Base-by-base conservation (phyloP, 2,797 vertebrate species). In the Anguilla pacifica region DNA sequence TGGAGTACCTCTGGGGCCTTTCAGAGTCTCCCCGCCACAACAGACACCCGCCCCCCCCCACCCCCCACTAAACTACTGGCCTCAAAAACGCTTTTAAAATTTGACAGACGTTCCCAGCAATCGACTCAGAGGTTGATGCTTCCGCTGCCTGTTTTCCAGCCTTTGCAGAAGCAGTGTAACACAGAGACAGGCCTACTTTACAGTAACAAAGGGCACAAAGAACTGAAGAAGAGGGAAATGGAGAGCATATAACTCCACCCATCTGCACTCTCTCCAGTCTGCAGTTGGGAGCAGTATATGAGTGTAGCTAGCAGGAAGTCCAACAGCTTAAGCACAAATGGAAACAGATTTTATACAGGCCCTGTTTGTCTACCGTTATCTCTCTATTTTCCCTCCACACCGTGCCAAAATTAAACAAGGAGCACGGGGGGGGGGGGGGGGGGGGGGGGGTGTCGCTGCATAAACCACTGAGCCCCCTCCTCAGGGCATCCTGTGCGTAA, bases 261-360 rank as follows among this genome's bases (percentile, higher is more conserved):
- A 81, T 81, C 19, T 6, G 17, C 19, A 25, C 19, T 43, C 72
- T 43, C 13, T 13, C 2, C 72, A 77, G 72, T 92, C 89, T 88
- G 84, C 91, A 93, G 95, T 93, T 93, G 86, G 90, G 91, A 92
- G 91, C 87, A 94, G 90, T 88, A 93, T 93, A 93, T 91, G 94
- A 89, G 91, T 92, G 17, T 92, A 89, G 93, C 91, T 92, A 89
- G 93, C 91, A 90, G 87, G 82, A 81, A 93, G 90, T 94, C 15
- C 94, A 46, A 95, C 94, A 93, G 92, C 88, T 92, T 92, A 94
- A 91, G 92, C 92, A 91, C 94, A 96, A 95, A 93, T 95, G 93
- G 92, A 95, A 96, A 95, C 94, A 96, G 94, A 95, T 95, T 93
- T 94, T 89, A 87, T 90, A 92, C 89, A 59, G 89, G 85, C 88